Percentiles rank a stretch among this genome's conserved stretches.
These are phyloP conservation scores for Tapera naevia DNA, from an alignment of 2,797 vertebrate genomes.

Conservation along the genomic window DNA sequence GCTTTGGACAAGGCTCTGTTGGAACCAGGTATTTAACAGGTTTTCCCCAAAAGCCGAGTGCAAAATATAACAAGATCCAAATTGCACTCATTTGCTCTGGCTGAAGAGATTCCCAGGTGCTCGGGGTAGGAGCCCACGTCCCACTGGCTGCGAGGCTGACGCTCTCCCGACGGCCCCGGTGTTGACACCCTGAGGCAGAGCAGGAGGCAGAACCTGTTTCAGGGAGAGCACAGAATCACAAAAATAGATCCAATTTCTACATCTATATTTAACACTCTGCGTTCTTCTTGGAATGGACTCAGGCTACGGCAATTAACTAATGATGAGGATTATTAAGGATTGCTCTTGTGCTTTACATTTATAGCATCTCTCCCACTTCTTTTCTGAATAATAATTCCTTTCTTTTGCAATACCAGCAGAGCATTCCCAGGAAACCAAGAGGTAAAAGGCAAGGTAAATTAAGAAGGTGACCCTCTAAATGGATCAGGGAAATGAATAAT, in stretches of 20 bases:
- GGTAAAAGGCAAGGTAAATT: neutral
- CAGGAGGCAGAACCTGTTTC: neutral
- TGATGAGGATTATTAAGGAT: conserved; percentile 59
- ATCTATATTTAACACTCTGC: conserved; percentile 46
- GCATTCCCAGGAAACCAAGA: neutral
- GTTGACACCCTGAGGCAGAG: neutral
- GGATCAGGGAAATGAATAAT: neutral
- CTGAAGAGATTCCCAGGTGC: neutral
- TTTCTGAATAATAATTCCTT: conserved; percentile 18
- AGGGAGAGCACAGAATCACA: neutral
- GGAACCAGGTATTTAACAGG: neutral
- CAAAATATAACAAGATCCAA: neutral
- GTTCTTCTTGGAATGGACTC: conserved; percentile 33
- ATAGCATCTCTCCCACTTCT: conserved; percentile 40
- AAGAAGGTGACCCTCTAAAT: neutral
- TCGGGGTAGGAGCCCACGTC: neutral
- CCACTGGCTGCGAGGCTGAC: neutral
- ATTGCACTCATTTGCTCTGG: neutral
- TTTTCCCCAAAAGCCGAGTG: neutral
- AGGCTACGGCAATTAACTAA: conserved; percentile 37
- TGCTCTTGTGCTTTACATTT: neutral
- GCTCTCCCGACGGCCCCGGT: neutral
- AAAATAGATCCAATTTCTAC: conserved; percentile 11
- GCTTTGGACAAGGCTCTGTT: accelerated
- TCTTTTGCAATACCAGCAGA: neutral